Conservation (phyloP, 2,888 invertebrate genomes). For the Nomada goodeniana region DNA sequence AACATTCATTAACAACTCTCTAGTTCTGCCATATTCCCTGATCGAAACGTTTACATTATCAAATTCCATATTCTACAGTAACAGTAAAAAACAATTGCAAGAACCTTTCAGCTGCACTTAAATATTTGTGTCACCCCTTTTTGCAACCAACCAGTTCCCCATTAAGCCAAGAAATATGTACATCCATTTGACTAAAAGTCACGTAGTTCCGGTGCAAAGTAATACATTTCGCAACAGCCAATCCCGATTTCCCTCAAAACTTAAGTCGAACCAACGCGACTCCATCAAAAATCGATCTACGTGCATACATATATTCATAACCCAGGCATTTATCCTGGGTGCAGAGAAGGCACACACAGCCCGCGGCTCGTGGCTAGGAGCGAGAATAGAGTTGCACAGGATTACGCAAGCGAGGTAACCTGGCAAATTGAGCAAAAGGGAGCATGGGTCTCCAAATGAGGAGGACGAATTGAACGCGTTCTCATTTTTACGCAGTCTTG, state of each 20-base stretch:
- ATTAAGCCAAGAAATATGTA: not conserved
- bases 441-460: not conserved
- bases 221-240: slow-evolving; percentile 1
- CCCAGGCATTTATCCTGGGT: not conserved
- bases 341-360: not conserved
- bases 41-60: too few relatives aligned
- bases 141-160: not conserved
- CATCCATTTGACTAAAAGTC: not conserved
- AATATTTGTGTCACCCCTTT: not conserved
- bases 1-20: too few relatives aligned
- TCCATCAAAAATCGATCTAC: slow-evolving; percentile 46
- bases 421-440: slow-evolving; percentile 26
- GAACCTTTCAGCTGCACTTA: too few relatives aligned
- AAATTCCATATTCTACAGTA: too few relatives aligned
- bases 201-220: slow-evolving; percentile 3
- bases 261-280: not conserved
- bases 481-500: slow-evolving; percentile 13
- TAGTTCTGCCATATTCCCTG: too few relatives aligned
- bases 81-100: too few relatives aligned
- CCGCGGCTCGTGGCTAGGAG: slow-evolving; percentile 24
- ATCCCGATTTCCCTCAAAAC: slow-evolving; percentile 16
- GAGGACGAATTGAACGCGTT: not conserved
- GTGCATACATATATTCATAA: not conserved
- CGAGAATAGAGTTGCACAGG: slow-evolving; percentile 45
- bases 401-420: slow-evolving; percentile 46